Evolutionary conservation across 35 echinoderm and acorn worm species (phyloP).

Genomic region (Lytechinus pictus): DNA sequence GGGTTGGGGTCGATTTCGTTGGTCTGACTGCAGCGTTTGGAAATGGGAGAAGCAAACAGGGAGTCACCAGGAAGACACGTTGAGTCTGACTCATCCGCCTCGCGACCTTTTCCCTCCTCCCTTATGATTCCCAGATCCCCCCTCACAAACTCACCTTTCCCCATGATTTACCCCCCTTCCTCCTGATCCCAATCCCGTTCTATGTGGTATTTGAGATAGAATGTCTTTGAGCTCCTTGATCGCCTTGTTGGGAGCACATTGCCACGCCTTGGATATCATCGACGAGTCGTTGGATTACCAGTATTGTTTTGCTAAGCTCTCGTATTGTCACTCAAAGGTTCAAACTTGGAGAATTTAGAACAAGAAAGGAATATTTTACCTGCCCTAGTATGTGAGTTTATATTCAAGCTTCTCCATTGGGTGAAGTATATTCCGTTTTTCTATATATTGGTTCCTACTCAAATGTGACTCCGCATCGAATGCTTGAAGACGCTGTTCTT

Average conservation of each 20-base stretch:
- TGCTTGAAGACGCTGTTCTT: neutral
- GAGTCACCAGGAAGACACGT: neutral
- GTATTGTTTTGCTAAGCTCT: neutral
- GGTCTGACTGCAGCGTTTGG: neutral
- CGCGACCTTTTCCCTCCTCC: neutral
- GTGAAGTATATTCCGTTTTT: neutral
- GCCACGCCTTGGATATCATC: neutral
- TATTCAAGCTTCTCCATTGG: neutral
- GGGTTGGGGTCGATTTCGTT: neutral
- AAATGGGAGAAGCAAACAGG: neutral
- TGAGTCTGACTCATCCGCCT: neutral
- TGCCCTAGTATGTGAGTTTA: neutral
- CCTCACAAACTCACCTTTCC: slow-evolving; percentile 10
- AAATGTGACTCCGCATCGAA: neutral
- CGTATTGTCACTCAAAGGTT: neutral
- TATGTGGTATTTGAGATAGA: neutral
- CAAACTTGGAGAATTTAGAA: neutral
- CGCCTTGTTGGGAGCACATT: neutral
- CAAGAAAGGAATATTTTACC: neutral
- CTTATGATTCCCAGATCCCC: neutral
- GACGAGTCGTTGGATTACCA: neutral
- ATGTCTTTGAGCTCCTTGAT: neutral
- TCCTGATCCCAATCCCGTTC: neutral
- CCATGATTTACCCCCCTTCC: neutral
- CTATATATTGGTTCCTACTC: neutral